Evolutionary conservation across 2,797 vertebrate species (phyloP).

Genomic region (Coilia nasus): DNA sequence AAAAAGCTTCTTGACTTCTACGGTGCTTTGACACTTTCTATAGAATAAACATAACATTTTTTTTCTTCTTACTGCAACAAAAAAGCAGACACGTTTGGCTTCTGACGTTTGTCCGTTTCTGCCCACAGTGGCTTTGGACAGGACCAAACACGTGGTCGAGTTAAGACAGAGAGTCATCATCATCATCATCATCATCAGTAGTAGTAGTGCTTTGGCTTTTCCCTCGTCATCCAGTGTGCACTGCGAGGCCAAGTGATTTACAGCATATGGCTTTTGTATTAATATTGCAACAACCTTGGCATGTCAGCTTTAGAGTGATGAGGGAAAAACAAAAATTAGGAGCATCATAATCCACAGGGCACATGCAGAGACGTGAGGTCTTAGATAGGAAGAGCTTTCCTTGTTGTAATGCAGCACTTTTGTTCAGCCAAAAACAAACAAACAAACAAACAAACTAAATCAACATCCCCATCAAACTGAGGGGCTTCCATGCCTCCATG

Average conservation of each 20-base stretch:
- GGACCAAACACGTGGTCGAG: not conserved
- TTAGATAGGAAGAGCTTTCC: constrained; percentile 25
- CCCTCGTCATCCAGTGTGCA: constrained; percentile 8
- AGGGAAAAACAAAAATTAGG: not conserved
- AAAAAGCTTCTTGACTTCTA: constrained; percentile 37
- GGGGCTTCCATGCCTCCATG: constrained; percentile 13
- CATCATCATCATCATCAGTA: too few species aligned
- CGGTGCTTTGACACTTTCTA: constrained; percentile 59
- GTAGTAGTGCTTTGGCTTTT: constrained; percentile 19
- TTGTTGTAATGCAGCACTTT: constrained; percentile 47
- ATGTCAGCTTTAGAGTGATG: not conserved
- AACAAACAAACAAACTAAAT: constrained; percentile 32
- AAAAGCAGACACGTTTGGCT: constrained; percentile 26
- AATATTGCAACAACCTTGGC: constrained; percentile 25
- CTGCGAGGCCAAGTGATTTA: not conserved
- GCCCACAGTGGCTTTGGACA: not conserved
- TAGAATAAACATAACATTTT: constrained; percentile 27
- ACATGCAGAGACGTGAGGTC: constrained; percentile 8
- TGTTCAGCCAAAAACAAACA: constrained; percentile 48
- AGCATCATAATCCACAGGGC: not conserved
- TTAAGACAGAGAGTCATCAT: not conserved
- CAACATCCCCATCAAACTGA: not conserved
- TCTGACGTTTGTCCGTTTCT: not conserved
- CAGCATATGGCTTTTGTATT: not conserved
- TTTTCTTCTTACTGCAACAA: constrained; percentile 42